Base-by-base conservation (phyloP, 2,888 invertebrate genomes). In the Ectemnius continuus region DNA sequence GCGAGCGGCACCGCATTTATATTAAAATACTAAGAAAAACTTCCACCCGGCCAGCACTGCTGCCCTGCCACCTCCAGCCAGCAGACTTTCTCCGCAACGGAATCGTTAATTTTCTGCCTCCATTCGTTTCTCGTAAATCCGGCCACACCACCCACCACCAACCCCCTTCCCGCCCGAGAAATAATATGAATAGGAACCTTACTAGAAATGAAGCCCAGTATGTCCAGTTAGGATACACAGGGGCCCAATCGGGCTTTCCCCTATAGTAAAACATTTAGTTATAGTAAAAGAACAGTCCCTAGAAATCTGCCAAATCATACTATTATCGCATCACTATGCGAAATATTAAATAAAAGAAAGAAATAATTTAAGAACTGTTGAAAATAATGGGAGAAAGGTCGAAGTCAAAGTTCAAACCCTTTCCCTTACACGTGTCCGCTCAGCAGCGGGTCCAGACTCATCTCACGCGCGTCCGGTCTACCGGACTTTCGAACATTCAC, bases 71-170 rank as follows among this genome's bases (percentile, higher is more conserved):
- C 67, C 70, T 23, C 64, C 68, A 65, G 70, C 72, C 68, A 70
- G 74, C 75, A 61, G 56, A 68, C 68, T 61, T 61, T 67, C 76
- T 70, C 73, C 80, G 68, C 79, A 68, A 76, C 72, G 76, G 89
- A 90, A 91, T 91, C 91, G 90, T 91, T 91, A 91, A 91, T 91
- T 91, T 91, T 90, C 91, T 91, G 90, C 90, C 90, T 90, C 90
- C 89, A 91, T 91, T 91, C 87, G 88, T 87, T 89, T 90, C 88
- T 88, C 90, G 90, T 90, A 90, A 89, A 90, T 90, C 86, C 85
- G 82, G 79, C 82, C 80, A 76, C 81, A 80, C 36, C 36, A 36
- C 36, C 11, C 36, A 36, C 36, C 36, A 1, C 36, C 36, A 36
- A 36, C 36, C 36, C 36, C 36, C 36, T 11, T 36, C 6, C 79